Conservation (phyloP, 2,888 invertebrate species). For the Chironomus tentans region DNA sequence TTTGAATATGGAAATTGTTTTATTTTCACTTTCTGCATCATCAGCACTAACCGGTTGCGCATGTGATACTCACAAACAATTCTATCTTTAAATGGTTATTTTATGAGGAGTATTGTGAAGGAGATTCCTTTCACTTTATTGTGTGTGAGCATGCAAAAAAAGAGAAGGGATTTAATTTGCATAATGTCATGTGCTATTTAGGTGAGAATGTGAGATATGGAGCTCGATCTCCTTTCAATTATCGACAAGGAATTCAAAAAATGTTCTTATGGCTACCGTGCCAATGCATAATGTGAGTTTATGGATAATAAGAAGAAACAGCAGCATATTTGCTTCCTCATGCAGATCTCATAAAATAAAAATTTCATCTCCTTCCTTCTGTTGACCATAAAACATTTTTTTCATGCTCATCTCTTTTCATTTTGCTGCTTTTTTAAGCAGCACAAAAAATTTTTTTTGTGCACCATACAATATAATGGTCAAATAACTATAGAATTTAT, state of each 20-base stretch:
- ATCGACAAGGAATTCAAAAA: neutral
- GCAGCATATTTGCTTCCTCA: neutral
- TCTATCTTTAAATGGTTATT: neutral
- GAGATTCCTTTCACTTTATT: neutral
- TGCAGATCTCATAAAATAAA: constrained; percentile 17
- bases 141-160: neutral
- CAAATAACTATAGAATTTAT: constrained; percentile 21
- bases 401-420: neutral
- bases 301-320: neutral
- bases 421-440: neutral
- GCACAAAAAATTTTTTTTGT: neutral
- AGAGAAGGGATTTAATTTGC: constrained; percentile 21
- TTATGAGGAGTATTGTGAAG: neutral
- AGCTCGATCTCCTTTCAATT: too few species aligned
- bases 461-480: constrained; percentile 11
- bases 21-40: constrained; percentile 11
- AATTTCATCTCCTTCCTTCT: neutral
- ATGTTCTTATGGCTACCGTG: neutral
- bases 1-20: constrained; percentile 21
- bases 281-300: neutral
- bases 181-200: constrained; percentile 12
- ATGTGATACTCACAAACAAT: neutral
- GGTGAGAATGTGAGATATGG: constrained; percentile 5
- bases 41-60: constrained; percentile 12
- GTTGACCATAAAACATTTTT: constrained; percentile 15